These are phyloP conservation scores for Murina feae DNA, from an alignment of 2,113 vertebrate genomes.

Conservation along the genomic window DNA sequence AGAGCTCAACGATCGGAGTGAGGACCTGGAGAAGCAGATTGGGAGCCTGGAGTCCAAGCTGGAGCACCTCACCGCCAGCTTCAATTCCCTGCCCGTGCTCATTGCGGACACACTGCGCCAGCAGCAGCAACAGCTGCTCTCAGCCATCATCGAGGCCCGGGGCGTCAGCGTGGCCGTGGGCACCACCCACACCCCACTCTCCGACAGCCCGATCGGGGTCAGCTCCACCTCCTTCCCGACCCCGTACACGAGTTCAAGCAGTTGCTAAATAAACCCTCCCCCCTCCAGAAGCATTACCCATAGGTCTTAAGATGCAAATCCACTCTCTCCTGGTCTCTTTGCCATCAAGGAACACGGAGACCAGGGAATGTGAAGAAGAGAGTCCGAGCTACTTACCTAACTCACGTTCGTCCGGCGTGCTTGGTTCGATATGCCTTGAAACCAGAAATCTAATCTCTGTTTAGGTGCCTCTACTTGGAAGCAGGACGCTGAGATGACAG, in stretches of 20 bases:
- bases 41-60: constrained; percentile 93
- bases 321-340: constrained; percentile 62
- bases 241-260: constrained; percentile 91
- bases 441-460: constrained; percentile 75
- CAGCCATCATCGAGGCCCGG: constrained; percentile 86
- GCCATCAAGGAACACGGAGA: constrained; percentile 39
- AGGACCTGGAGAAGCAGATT: constrained; percentile 98
- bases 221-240: constrained; percentile 87
- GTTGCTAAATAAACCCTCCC: constrained; percentile 84
- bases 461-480: constrained; percentile 79
- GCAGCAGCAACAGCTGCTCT: constrained; percentile 93
- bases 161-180: constrained; percentile 79
- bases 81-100: constrained; percentile 91
- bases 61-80: constrained; percentile 91
- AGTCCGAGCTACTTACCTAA: constrained; percentile 26
- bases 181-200: constrained; percentile 81
- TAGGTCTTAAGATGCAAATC: constrained; percentile 69
- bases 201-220: constrained; percentile 85
- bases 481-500: constrained; percentile 67
- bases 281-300: constrained; percentile 61
- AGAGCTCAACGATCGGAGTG: constrained; percentile 96
- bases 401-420: constrained; percentile 52
- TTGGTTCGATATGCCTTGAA: constrained; percentile 73
- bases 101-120: constrained; percentile 91
- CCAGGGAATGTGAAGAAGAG: constrained; percentile 53